Evolutionary conservation across 2,888 invertebrate species (phyloP).

Genomic region (Andrena praecox): DNA sequence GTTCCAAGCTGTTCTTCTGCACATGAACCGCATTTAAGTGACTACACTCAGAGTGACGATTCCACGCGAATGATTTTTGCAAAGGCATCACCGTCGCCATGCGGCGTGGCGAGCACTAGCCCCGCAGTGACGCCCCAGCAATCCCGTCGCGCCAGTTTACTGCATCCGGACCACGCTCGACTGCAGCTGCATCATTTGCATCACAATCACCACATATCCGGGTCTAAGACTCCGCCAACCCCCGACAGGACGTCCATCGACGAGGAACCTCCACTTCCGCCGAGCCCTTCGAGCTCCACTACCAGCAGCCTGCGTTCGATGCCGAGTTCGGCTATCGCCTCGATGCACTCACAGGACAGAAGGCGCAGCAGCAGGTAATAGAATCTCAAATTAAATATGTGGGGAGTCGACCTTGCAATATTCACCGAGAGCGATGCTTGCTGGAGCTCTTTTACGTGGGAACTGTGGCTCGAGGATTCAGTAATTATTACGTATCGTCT

Average conservation of each 20-base stretch:
- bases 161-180: constrained; percentile 90
- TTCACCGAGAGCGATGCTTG: too few species aligned
- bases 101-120: constrained; percentile 78
- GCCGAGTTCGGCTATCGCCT: constrained; percentile 82
- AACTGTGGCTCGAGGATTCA: neutral
- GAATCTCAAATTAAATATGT: neutral
- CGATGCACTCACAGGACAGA: constrained; percentile 80
- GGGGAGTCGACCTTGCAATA: too few species aligned
- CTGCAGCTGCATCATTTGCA: constrained; percentile 85
- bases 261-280: constrained; percentile 79
- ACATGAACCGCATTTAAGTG: too few species aligned
- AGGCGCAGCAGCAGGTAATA: constrained; percentile 81
- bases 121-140: constrained; percentile 82
- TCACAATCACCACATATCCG: constrained; percentile 83
- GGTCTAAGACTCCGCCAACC: constrained; percentile 80
- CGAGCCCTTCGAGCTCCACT: constrained; percentile 83
- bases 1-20: too few species aligned
- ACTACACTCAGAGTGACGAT: neutral
- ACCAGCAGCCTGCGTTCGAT: constrained; percentile 83
- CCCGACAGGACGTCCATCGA: constrained; percentile 85
- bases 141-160: constrained; percentile 86
- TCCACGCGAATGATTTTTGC: neutral
- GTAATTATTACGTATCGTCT: too few species aligned
- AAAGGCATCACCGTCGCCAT: constrained; percentile 85
- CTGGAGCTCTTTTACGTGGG: neutral